Base-by-base conservation (phyloP, 2,888 invertebrate species). In the Omphaloscelis lunosa region DNA sequence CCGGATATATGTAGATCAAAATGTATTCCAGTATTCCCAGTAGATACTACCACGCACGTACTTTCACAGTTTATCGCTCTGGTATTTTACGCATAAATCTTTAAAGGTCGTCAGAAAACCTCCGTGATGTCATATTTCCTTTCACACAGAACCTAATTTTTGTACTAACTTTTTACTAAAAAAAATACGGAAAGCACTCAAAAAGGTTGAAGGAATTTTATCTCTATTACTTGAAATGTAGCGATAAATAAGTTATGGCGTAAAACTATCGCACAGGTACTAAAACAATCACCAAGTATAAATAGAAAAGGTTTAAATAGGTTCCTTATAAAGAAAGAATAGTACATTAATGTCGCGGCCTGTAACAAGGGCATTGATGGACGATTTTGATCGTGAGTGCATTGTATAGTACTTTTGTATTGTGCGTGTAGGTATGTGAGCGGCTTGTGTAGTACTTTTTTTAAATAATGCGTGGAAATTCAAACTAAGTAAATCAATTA, bases 21-120 rank as follows among this genome's bases (percentile, higher is more conserved):
- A 68, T 70, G 77, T 65, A n/a, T 77, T 53, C 53, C 39, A 69
- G 73, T 86, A 83, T 83, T 80, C 84, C 83, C 79, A 45, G 67
- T 62, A 29, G 68, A 51, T 15, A 39, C 27, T 51, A 69, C 68
- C 61, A 73, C 62, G 39, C 79, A 81, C 84, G 85, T 82, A 77
- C 67, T 77, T 78, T 41, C 56, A 53, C 83, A 87, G 80, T 83
- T 87, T 85, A 85, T 86, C 78, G 68, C 70, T 62, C 51, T 66
- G 78, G 76, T 78, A 79, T 80, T 80, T 82, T 80, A 62, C 81
- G 77, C 81, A 79, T 87, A 84, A 88, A 86, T 87, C 75, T 79
- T 66, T 79, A 72, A 68, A 83, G 81, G 78, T 77, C 77, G 78
- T 77, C 80, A 74, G 77, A 75, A 80, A 79, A 66, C 72, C 71